A percentile compares a stretch with the other conserved stretches of the same genome.
Conservation (phyloP, 2,113 vertebrate genomes). For the Morone chrysops region DNA sequence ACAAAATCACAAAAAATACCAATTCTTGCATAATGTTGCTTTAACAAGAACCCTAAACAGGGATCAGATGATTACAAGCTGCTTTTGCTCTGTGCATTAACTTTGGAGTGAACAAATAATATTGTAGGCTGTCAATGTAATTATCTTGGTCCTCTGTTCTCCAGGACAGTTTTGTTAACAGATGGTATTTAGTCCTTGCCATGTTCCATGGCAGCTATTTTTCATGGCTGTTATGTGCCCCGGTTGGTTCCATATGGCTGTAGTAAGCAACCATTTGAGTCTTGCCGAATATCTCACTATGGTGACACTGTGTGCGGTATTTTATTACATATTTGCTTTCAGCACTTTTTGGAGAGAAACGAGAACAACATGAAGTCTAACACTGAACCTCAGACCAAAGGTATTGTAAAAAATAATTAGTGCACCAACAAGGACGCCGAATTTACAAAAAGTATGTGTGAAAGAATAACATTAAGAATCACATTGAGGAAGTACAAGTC, state of each 20-base stretch:
- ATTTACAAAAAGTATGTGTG: neutral
- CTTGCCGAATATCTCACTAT: constrained; percentile 11
- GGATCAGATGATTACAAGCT: neutral
- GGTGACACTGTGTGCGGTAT: constrained; percentile 12
- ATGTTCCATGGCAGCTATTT: constrained; percentile 52
- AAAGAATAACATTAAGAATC: neutral
- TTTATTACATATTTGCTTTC: constrained; percentile 7
- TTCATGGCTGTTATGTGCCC: constrained; percentile 28
- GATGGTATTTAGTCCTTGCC: constrained; percentile 56
- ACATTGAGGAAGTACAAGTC: neutral
- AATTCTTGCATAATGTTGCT: no score
- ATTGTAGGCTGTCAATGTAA: constrained; percentile 40
- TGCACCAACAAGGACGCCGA: neutral
- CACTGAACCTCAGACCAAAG: neutral
- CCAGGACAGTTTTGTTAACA: constrained; percentile 50
- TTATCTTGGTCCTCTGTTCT: constrained; percentile 34
- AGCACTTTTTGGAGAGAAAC: neutral
- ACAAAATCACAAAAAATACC: no score
- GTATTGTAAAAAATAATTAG: neutral
- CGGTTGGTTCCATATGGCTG: constrained; percentile 40
- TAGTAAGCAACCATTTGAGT: constrained; percentile 24
- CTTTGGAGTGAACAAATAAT: neutral
- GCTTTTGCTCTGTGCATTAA: constrained; percentile 1
- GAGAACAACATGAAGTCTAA: neutral
- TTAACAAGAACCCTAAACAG: neutral